Evolutionary conservation across 37 sponge, comb jelly and placozoan genomes (phyloP), one percentile per base, ranked within the genome.

Genomic region (Crambe crambe): DNA sequence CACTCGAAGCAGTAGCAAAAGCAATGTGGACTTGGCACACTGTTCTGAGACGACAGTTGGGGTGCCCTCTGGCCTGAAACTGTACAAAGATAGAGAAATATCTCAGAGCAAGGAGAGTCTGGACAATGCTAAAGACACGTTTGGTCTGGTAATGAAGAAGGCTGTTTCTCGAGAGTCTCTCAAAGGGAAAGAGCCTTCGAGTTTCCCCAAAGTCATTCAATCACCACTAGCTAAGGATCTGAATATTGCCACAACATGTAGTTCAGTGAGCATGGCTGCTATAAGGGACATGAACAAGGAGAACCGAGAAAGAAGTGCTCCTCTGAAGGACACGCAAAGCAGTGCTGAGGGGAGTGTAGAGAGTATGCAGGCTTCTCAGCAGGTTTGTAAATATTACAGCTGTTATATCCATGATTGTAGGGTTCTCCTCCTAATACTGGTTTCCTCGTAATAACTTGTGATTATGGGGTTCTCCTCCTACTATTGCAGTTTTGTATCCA

Each of bases 21-120:
- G 77, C 29, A 77, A 43, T n/a, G 18, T 29, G 21, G 74, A 73
- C n/a, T 27, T 73, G 27, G 9, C 38, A 9, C 2, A 54, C 21
- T 17, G 4, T 9, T 12, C 36, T 17, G 25, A 31, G 9, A 35
- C 47, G 20, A 3, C 20, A 25, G 56, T 27, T 42, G 37, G 36
- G 12, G 4, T 35, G 3, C 1, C 32, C 6, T 73, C 74, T 20
- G 57, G 74, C 32, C 36, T 73, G 57, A 73, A 54, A 44, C 25
- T 25, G 22, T 6, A 18, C 32, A 73, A 73, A 34, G 74, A 73
- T 31, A 10, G 57, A 23, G 74, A 79, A 44, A 8, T 47, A 20
- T 79, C 68, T 25, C 68, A 54, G 68, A 79, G 79, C 54, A 79
- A 68, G 56, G 69, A 79, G 38, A 79, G 57, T 23, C 38, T 79